phyloP scores from a whole-genome alignment of 2,888 invertebrate species.

The Eurytoma californica region DNA sequence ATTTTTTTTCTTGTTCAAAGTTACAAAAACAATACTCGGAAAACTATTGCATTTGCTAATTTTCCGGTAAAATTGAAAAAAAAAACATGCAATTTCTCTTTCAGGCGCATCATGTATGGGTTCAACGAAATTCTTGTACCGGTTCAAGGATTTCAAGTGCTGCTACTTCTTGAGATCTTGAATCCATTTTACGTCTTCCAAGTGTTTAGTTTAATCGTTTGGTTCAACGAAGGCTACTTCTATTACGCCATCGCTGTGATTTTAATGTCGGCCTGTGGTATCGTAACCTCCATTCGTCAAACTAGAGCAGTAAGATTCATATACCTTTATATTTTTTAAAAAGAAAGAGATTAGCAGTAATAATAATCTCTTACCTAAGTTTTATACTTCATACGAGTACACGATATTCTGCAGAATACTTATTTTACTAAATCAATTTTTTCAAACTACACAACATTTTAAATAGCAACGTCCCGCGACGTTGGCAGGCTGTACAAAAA shows the following conservation, averaged over 20 bases:
- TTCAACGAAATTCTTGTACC: slow-evolving; percentile 84
- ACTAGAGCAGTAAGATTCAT: slow-evolving; percentile 82
- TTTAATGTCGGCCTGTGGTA: slow-evolving; percentile 86
- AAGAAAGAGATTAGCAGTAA: too few relatives aligned
- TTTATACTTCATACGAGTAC: too few relatives aligned
- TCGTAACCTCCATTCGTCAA: slow-evolving; percentile 85
- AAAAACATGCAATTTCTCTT: slow-evolving; percentile 23
- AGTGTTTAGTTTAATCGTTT: slow-evolving; percentile 87
- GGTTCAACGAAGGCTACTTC: slow-evolving; percentile 90
- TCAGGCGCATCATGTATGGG: slow-evolving; percentile 83
- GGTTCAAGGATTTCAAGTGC: slow-evolving; percentile 82
- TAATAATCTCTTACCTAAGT: too few relatives aligned
- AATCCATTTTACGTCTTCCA: slow-evolving; percentile 95
- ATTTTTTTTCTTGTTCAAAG: too few relatives aligned
- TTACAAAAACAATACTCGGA: too few relatives aligned
- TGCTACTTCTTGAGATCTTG: slow-evolving; percentile 85
- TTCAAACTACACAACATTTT: too few relatives aligned
- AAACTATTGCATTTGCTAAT: too few relatives aligned
- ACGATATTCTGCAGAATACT: too few relatives aligned
- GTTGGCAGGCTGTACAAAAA: too few relatives aligned
- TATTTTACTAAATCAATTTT: too few relatives aligned
- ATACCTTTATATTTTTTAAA: too few relatives aligned
- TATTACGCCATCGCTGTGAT: slow-evolving; percentile 92
- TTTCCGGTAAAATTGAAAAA: not conserved
- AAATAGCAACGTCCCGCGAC: too few relatives aligned